phyloP scores from a whole-genome alignment of 64 coral and sea anemone genomes.

The Trachythela sp. region DNA sequence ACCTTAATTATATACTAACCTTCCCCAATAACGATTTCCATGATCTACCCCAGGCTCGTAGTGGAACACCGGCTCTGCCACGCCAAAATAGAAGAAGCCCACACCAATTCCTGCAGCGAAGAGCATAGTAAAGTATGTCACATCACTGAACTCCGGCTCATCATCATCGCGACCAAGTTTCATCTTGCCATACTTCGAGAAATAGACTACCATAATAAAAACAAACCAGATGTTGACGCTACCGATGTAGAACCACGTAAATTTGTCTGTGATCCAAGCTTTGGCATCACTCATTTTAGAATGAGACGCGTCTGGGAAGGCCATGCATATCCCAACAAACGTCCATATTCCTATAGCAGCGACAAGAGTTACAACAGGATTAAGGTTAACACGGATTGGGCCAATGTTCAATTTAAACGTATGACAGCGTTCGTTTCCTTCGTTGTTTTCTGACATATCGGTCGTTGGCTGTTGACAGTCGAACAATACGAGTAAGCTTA shows the following conservation, averaged over 20 bases:
- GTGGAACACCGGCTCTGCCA: neutral
- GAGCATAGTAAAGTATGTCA: neutral
- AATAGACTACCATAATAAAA: neutral
- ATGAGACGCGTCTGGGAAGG: neutral
- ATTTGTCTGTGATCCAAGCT: neutral
- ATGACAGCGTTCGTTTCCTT: neutral
- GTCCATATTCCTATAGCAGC: neutral
- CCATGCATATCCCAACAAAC: neutral
- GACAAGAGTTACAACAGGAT: neutral
- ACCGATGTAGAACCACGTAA: constrained; percentile 8
- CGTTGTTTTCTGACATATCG: too few species aligned
- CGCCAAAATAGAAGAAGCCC: neutral
- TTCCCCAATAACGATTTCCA: constrained; percentile 3
- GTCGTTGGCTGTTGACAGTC: too few species aligned
- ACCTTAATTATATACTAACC: neutral
- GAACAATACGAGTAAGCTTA: too few species aligned
- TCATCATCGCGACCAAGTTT: neutral
- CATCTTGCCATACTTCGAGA: neutral
- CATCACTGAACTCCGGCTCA: neutral
- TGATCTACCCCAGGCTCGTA: neutral
- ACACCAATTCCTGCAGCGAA: neutral
- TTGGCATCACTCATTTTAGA: neutral
- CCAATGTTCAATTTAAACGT: neutral
- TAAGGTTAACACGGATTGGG: neutral
- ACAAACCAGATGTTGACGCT: neutral